Evolutionary conservation across 2,888 invertebrate genomes (phyloP), one percentile per base, ranked within the genome.

Genomic region (Drosophila mercatorum): DNA sequence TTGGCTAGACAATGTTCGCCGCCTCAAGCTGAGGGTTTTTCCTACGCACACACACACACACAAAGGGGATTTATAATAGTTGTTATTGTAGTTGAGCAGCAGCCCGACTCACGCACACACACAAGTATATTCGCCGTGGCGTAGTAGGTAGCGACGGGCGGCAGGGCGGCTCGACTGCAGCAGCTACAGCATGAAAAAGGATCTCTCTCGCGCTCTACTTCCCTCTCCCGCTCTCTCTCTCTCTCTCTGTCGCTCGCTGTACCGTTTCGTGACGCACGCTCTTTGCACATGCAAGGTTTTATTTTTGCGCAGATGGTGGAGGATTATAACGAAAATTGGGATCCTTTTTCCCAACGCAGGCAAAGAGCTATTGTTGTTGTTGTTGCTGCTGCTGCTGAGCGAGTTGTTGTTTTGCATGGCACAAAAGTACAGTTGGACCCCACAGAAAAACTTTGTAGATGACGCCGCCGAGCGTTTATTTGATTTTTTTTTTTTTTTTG

Each of bases 241-340:
- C 80, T 77, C 86, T 63, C 57, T 72, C 86, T 63, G 49, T 72
- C 72, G 69, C 68, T 36, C 62, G 66, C 56, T 40, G 43, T 49
- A 17, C n/a, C 51, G 38, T 49, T 75, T 56, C 61, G 72, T 64
- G 83, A 56, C 72, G 64, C 82, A 68, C 88, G 83, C 82, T 83
- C 86, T 88, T 88, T 88, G 84, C 88, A 89, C 89, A 83, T 89
- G 84, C 73, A 85, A 72, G 81, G 88, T 86, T 89, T 81, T 80
- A 77, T 84, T 84, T 89, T 89, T 85, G 89, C 89, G 88, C 89
- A 85, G 82, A 85, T 85, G 84, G 84, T 85, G 84, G 84, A 85
- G 84, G 84, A 87, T 85, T 85, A 87, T 77, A 76, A 74, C 75
- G 73, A 83, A 83, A 80, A 80, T 80, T 85, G 89, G 84, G 84